Percentiles rank a stretch among this genome's conserved stretches.
Conservation (phyloP, 2,888 invertebrate species). For the Oligia latruncula region DNA sequence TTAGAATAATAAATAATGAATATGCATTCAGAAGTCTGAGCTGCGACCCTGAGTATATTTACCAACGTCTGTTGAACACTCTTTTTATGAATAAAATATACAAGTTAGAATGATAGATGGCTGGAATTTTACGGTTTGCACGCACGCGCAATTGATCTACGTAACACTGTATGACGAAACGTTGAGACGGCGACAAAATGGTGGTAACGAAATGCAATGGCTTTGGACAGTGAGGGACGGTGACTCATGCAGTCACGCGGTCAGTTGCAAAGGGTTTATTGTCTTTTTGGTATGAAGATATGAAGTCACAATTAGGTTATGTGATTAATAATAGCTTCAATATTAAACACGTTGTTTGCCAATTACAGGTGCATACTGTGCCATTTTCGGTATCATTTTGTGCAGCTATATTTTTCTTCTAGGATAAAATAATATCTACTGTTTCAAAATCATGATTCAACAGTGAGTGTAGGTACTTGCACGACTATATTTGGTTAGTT, state of each 20-base stretch:
- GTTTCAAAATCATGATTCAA: slow-evolving; percentile 20
- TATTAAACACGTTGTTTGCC: slow-evolving; percentile 11
- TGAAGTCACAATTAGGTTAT: background rate
- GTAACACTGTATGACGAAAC: slow-evolving; percentile 58
- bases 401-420: slow-evolving; percentile 24
- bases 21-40: slow-evolving; percentile 27
- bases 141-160: slow-evolving; percentile 52
- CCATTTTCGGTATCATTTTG: background rate
- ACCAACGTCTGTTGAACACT: slow-evolving; percentile 46
- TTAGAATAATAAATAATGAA: slow-evolving; percentile 5
- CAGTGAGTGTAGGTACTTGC: background rate
- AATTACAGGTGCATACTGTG: background rate
- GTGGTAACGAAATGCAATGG: slow-evolving; percentile 40
- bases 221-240: slow-evolving; percentile 21
- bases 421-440: slow-evolving; percentile 18
- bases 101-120: slow-evolving; percentile 48
- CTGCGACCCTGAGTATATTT: slow-evolving; percentile 55
- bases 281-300: slow-evolving; percentile 13
- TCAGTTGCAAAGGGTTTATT: slow-evolving; percentile 13
- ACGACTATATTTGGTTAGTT: slow-evolving; percentile 9
- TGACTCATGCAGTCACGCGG: slow-evolving; percentile 54
- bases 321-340: slow-evolving; percentile 9
- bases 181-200: slow-evolving; percentile 42
- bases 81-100: no score
- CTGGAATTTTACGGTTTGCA: slow-evolving; percentile 53